These are phyloP conservation scores for Oscheius sp. DNA, from an alignment of 2,888 invertebrate species.

Conservation along the genomic window DNA sequence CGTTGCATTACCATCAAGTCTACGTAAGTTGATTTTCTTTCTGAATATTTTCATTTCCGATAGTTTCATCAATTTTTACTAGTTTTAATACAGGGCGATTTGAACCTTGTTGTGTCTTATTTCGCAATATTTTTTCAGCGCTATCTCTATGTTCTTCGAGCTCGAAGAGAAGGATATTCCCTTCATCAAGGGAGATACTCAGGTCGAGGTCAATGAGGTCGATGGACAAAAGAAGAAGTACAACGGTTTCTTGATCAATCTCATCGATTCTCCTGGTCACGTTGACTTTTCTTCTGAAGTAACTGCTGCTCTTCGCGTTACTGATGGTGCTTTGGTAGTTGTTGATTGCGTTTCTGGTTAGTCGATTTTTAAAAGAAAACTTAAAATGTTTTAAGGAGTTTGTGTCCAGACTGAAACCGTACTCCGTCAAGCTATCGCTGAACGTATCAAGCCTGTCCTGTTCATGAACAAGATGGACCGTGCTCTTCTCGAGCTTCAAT, in stretches of 20 bases:
- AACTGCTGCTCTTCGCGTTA: constrained; percentile 98
- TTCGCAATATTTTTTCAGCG: constrained; percentile 78
- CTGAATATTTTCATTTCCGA: too few relatives aligned
- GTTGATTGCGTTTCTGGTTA: constrained; percentile 99
- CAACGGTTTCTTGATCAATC: constrained; percentile 95
- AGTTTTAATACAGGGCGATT: too few relatives aligned
- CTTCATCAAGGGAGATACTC: constrained; percentile 82
- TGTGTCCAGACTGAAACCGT: constrained; percentile 99
- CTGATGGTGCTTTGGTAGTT: constrained; percentile 98
- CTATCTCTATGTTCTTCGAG: constrained; percentile 99
- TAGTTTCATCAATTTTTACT: too few relatives aligned
- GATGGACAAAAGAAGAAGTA: constrained; percentile 83
- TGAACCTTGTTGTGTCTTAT: constrained; percentile 5
- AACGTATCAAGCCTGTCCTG: constrained; percentile 98
- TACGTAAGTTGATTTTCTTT: constrained; percentile 85
- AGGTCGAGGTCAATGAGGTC: constrained; percentile 47
- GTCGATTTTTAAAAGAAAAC: constrained; percentile 63
- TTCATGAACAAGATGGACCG: constrained; percentile 99
- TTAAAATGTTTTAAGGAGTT: constrained; percentile 82
- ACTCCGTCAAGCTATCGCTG: constrained; percentile 98
- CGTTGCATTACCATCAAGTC: constrained; percentile 99
- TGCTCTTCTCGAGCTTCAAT: constrained; percentile 93
- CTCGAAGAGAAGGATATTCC: constrained; percentile 91
- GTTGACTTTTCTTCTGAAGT: constrained; percentile 97
- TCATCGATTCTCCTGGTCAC: constrained; percentile 99